Evolutionary conservation across 2,113 vertebrate species (phyloP), one percentile per base, ranked within the genome.

Genomic region (Lophius piscatorius): DNA sequence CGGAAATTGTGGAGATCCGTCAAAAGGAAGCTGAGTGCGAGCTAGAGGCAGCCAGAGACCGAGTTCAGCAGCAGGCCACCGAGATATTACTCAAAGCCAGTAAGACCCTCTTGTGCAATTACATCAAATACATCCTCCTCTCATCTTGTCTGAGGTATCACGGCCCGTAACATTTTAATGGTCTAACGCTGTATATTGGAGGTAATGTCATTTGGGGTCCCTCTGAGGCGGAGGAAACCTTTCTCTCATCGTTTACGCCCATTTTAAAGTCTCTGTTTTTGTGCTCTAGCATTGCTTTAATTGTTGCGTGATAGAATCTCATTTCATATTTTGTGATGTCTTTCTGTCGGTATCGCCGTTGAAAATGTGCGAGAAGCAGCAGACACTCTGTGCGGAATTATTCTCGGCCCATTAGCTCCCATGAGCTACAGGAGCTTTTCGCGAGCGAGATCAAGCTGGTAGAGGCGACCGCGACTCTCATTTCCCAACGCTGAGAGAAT

Each of bases 61-160:
- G 91, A 33, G 93, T 98, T 70, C 96, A 98, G 51, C 95, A 98
- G 86, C 97, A 99, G 70, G 97, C 96, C 9, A 94, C 96, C 3
- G 96, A 98, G 78, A 96, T 98, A 56, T 93, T 98, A 65, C 94
- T 98, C 67, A 98, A 98, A 98, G 94, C 97, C 84, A 98, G 97
- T 98, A 92, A 91, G 96, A 75, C 11, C 28, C 26, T 21, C 20
- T 57, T 8, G 0, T 73, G 59, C 14, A 51, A 41, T 55, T 35
- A 35, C 35, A 17, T 74, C 61, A 51, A 56, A 64, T 42, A 28
- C 3, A 63, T 46, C 55, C 12, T 23, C 31, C n/a, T 35, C 63
- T 49, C 26, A 34, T 56, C 62, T 31, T 6, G 13, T 67, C 62
- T 54, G 46, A 58, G 9, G 17, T 56, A 34, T 35, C 12, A 1